Evolutionary conservation across 2,113 vertebrate genomes (phyloP).

Genomic region (Apeltes quadracus): DNA sequence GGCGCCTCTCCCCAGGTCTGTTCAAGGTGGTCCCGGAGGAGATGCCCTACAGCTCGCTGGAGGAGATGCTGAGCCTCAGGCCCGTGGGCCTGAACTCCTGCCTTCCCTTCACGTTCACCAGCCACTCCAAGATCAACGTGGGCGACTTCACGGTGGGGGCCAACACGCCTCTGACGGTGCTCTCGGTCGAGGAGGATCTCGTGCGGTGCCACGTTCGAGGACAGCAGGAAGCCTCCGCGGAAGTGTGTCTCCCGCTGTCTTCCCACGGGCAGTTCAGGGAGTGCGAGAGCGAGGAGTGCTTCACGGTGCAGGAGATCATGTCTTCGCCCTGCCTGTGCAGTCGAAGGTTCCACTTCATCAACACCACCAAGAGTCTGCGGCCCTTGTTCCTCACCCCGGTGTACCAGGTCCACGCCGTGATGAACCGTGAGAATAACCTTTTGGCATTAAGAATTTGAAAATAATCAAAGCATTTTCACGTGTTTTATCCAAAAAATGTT

Average conservation of each 20-base stretch:
- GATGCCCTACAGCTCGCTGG: slow-evolving; percentile 60
- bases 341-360: slow-evolving; percentile 66
- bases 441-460: not conserved
- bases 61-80: slow-evolving; percentile 75
- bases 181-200: slow-evolving; percentile 48
- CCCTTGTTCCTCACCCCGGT: slow-evolving; percentile 77
- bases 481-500: not conserved
- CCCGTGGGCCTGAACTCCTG: slow-evolving; percentile 45
- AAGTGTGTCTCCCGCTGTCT: slow-evolving; percentile 71
- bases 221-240: slow-evolving; percentile 23
- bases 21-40: slow-evolving; percentile 78
- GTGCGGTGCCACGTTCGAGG: slow-evolving; percentile 74
- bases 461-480: not conserved
- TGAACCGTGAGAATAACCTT: slow-evolving; percentile 84
- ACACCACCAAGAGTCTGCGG: slow-evolving; percentile 35
- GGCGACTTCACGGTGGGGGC: slow-evolving; percentile 60
- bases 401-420: slow-evolving; percentile 85
- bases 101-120: slow-evolving; percentile 78
- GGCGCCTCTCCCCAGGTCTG: slow-evolving; percentile 71
- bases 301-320: slow-evolving; percentile 79
- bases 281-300: slow-evolving; percentile 51
- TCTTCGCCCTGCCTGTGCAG: slow-evolving; percentile 52
- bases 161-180: slow-evolving; percentile 63
- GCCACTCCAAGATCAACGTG: slow-evolving; percentile 60
- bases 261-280: slow-evolving; percentile 72